These are phyloP conservation scores for Crax fasciolata DNA, from an alignment of 2,797 vertebrate species.

Conservation along the genomic window DNA sequence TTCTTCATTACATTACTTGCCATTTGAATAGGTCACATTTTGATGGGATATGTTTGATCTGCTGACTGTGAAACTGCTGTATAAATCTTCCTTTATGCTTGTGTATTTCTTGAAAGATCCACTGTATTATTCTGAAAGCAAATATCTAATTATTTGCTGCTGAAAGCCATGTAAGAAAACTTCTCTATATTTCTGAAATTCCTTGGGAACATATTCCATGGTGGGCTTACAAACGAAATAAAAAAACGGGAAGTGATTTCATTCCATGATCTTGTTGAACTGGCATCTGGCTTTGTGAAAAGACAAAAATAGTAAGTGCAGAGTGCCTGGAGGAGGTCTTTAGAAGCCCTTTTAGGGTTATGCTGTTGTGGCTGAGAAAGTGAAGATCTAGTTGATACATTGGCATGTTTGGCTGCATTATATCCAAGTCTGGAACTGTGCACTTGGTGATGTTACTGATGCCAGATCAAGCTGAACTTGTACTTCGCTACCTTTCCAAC, in stretches of 20 bases:
- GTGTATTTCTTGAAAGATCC: conserved; percentile 7
- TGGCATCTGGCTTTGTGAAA: neutral
- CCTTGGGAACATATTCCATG: conserved; percentile 5
- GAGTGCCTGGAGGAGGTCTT: neutral
- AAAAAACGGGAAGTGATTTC: neutral
- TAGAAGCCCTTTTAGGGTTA: neutral
- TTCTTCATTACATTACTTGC: conserved; percentile 49
- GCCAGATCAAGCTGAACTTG: neutral
- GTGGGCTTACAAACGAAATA: neutral
- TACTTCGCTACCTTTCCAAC: neutral
- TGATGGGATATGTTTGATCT: conserved; percentile 50
- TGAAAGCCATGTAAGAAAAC: conserved; percentile 23
- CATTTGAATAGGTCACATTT: conserved; percentile 75
- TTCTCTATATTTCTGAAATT: neutral
- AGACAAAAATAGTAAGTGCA: neutral
- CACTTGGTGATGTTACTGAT: neutral
- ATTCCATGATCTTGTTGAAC: neutral
- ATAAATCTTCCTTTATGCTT: conserved; percentile 20
- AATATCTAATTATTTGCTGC: conserved; percentile 63
- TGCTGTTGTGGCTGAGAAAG: neutral
- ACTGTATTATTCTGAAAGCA: conserved; percentile 33
- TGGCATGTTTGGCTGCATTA: neutral
- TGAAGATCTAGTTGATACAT: neutral
- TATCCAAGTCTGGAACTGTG: neutral
- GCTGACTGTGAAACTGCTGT: conserved; percentile 18